phyloP scores from a whole-genome alignment of 2,113 vertebrate species.

The Rhombomys opimus region DNA sequence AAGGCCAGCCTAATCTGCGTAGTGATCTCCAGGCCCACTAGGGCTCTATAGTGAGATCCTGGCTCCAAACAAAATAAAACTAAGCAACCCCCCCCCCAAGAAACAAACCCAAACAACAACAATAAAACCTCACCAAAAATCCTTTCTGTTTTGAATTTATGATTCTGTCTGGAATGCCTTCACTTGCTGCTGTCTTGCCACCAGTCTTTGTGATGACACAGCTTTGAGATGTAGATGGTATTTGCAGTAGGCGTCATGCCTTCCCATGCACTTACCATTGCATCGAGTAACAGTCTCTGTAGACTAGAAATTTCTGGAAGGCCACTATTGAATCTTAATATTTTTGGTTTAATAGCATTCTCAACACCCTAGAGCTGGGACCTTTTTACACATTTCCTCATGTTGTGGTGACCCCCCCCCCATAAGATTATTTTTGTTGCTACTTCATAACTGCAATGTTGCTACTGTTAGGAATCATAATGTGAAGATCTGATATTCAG shows the following conservation, averaged over 20 bases:
- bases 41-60: not conserved
- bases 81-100: not conserved
- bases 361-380: not conserved
- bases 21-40: not conserved
- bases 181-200: not conserved
- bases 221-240: not conserved
- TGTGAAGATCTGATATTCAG: not conserved
- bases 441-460: not conserved
- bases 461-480: not conserved
- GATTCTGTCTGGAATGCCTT: not conserved
- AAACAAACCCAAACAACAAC: not conserved
- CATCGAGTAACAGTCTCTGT: not conserved
- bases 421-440: not conserved
- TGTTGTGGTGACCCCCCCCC: not conserved
- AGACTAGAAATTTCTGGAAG: not conserved
- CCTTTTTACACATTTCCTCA: not conserved
- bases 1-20: not conserved
- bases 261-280: not conserved
- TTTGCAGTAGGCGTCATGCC: not conserved
- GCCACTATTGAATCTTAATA: not conserved
- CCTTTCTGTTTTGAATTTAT: not conserved
- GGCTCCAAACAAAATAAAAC: not conserved
- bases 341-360: not conserved
- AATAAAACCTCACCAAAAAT: not conserved
- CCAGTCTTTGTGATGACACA: not conserved